phyloP scores from a whole-genome alignment of 2,888 invertebrate genomes.

The Sceliomorpha sp. region DNA sequence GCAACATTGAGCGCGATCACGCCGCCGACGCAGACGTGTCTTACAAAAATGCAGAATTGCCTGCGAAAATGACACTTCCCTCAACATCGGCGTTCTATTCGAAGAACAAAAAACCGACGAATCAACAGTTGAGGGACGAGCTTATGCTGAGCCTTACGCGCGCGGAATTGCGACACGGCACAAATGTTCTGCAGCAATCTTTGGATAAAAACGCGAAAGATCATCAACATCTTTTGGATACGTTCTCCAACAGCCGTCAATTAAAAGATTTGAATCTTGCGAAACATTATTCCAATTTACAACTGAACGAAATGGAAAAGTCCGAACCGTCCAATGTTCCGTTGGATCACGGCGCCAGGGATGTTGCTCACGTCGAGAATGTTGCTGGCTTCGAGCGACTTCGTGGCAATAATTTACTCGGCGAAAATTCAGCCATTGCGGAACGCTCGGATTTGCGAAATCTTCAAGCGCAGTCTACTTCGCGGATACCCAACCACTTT shows the following conservation, averaged over 20 bases:
- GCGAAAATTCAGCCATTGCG: conserved; percentile 61
- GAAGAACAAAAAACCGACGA: conserved; percentile 61
- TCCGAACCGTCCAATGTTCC: conserved; percentile 6
- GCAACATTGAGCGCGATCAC: conserved; percentile 1
- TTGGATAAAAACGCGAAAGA: conserved; percentile 65
- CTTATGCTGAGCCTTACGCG: conserved; percentile 61
- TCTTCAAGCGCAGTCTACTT: conserved; percentile 67
- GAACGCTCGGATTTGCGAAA: conserved; percentile 65
- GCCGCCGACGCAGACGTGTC: conserved; percentile 12
- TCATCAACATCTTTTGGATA: conserved; percentile 42
- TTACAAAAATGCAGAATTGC: conserved; percentile 12
- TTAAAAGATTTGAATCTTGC: conserved; percentile 67
- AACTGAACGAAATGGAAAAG: conserved; percentile 57
- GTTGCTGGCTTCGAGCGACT: conserved; percentile 66
- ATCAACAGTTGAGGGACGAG: conserved; percentile 60
- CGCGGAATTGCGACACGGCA: conserved; percentile 59
- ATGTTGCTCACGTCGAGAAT: conserved; percentile 59
- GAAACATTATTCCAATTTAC: conserved; percentile 70
- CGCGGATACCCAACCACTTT: conserved; percentile 62
- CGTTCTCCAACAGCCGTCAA: conserved; percentile 64
- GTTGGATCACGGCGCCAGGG: conserved; percentile 56
- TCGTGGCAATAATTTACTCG: conserved; percentile 60
- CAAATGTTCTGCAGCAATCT: conserved; percentile 45
- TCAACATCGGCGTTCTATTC: conserved; percentile 54
- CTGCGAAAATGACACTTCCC: conserved; percentile 15